These are phyloP conservation scores for Autographa pulchrina DNA, from an alignment of 2,888 invertebrate genomes.

Conservation along the genomic window DNA sequence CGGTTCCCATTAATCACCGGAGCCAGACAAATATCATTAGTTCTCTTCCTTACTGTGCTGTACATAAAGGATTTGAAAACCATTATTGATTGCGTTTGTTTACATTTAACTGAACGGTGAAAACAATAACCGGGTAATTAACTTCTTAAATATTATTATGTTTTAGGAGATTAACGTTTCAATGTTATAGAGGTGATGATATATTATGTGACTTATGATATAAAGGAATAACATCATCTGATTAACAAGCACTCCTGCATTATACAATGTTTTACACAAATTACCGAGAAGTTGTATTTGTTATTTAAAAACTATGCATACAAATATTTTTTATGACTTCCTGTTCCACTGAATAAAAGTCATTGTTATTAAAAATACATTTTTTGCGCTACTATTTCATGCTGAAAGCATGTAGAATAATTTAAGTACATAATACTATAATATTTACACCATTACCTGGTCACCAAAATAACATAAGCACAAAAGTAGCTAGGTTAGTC, in stretches of 20 bases:
- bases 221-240: too few species aligned
- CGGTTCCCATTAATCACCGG: conserved; percentile 83
- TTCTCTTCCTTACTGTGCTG: conserved; percentile 61
- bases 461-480: conserved; percentile 24
- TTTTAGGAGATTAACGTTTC: too few species aligned
- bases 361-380: too few species aligned
- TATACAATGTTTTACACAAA: too few species aligned
- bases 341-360: too few species aligned
- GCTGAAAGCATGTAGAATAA: background rate
- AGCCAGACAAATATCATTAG: conserved; percentile 77
- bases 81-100: conserved; percentile 46
- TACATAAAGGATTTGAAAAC: conserved; percentile 39
- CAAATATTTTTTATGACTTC: too few species aligned
- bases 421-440: background rate
- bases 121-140: background rate
- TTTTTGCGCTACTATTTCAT: too few species aligned
- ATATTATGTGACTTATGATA: too few species aligned
- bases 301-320: too few species aligned
- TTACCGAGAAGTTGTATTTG: too few species aligned
- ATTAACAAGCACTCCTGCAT: too few species aligned
- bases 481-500: conserved; percentile 61
- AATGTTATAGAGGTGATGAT: too few species aligned
- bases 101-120: background rate
- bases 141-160: background rate
- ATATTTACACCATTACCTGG: conserved; percentile 7